These are phyloP conservation scores for Campoplex nolae DNA, from an alignment of 2,888 invertebrate species.

Conservation along the genomic window DNA sequence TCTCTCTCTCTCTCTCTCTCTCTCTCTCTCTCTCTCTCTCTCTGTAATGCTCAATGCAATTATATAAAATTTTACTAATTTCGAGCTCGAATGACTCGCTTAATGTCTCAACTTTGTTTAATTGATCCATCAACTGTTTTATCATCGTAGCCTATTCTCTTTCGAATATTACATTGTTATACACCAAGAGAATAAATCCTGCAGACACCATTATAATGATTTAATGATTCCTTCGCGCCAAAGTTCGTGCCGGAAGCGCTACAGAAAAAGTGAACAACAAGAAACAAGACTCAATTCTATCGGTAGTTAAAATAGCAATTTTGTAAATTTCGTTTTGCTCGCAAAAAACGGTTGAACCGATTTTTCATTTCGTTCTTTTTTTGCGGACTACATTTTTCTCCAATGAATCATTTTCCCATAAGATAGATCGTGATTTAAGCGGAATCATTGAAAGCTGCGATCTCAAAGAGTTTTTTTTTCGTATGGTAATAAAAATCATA, in stretches of 20 bases:
- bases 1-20: too few species aligned
- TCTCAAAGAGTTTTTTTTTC: background rate
- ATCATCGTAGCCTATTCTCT: conserved; percentile 38
- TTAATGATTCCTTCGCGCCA: conserved; percentile 26
- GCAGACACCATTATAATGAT: conserved; percentile 25
- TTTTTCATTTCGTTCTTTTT: background rate
- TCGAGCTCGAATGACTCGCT: conserved; percentile 51
- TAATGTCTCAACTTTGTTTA: conserved; percentile 39
- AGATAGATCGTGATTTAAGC: conserved; percentile 22
- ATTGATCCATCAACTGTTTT: conserved; percentile 68
- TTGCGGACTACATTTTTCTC: conserved; percentile 1
- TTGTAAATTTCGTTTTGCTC: background rate
- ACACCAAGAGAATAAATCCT: conserved; percentile 23
- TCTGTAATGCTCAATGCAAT: background rate
- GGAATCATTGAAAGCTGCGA: background rate
- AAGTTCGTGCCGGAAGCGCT: conserved; percentile 9
- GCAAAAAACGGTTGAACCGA: background rate
- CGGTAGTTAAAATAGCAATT: background rate
- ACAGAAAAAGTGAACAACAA: conserved; percentile 36
- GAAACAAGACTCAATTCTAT: background rate
- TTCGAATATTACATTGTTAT: conserved; percentile 11
- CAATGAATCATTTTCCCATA: background rate
- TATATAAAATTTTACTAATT: conserved; percentile 39
- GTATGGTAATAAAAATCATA: conserved; percentile 35
- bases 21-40: background rate